Evolutionary conservation across 2,888 invertebrate species (phyloP), one percentile per base, ranked within the genome.

Genomic region (Chrysina gloriosa): DNA sequence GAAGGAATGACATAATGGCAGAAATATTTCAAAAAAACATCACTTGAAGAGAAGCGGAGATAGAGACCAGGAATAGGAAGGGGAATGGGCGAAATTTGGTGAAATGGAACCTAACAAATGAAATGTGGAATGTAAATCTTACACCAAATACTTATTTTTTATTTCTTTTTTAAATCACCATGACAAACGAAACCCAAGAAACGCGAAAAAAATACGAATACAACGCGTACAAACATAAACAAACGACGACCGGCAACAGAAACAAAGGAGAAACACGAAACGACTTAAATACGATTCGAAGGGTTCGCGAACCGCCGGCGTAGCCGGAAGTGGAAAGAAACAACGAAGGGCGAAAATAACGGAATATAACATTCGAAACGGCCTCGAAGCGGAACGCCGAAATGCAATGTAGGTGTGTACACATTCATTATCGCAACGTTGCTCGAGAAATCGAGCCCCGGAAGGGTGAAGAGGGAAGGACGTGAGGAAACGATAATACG

Each of bases 381-480:
- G 27, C 48, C 27, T 11, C 25, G 23, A 14, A 27, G 48, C 48
- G 14, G 23, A 25, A 50, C 48, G 27, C 23, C 27, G 48, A 50
- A 25, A 50, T 50, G n/a, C n/a, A n/a, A n/a, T n/a, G n/a, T n/a
- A n/a, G n/a, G n/a, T n/a, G n/a, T n/a, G 48, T 50, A 50, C 48
- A 50, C 27, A 50, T 50, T 50, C 25, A 50, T 50, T 50, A 50
- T 50, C 25, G 48, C 48, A 3, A 50, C 25, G 48, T 50, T 23
- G 27, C 48, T 27, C 48, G 23, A 25, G 11, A 27, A 7, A 39
- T 25, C 48, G 48, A 27, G n/a, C 48, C n/a, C 25, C 27, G 3
- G 11, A 2, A 4, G 11, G 11, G 14, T 6, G 14, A 16, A 39
- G 9, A 39, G 3, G 39, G 9, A 16, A 39, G 39, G n/a, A n/a